Evolutionary conservation across 92 coral and sea anemone species (phyloP).

Genomic region (Epizoanthus ramosus): DNA sequence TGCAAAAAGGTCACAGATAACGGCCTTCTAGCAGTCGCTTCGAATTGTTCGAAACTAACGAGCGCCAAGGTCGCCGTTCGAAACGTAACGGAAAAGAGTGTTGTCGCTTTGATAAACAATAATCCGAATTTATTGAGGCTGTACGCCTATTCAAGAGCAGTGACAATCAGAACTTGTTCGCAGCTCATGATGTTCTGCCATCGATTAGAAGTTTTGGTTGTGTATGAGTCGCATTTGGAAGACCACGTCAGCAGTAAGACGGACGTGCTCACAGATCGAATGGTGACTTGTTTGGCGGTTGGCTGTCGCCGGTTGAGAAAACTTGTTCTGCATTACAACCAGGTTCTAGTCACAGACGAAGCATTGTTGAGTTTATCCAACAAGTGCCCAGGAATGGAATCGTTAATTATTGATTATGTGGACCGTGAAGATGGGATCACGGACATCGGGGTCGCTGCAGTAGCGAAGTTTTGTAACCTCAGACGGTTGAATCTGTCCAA

Average conservation of each 20-base stretch:
- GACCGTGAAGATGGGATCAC: conserved; percentile 85
- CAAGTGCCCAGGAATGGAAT: conserved; percentile 82
- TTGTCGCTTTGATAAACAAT: conserved; percentile 75
- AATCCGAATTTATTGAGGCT: conserved; percentile 72
- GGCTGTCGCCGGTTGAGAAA: conserved; percentile 80
- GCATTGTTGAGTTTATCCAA: conserved; percentile 73
- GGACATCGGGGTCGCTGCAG: conserved; percentile 85
- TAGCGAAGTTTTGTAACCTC: conserved; percentile 83
- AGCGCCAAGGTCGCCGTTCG: conserved; percentile 82
- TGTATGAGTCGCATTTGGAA: conserved; percentile 87
- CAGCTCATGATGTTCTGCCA: conserved; percentile 67
- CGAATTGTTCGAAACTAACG: conserved; percentile 70
- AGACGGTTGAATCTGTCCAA: conserved; percentile 86
- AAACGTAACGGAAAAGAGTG: conserved; percentile 81
- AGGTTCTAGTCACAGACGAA: conserved; percentile 81
- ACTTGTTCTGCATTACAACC: conserved; percentile 83
- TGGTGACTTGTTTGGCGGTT: conserved; percentile 79
- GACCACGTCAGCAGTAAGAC: conserved; percentile 72
- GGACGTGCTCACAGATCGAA: conserved; percentile 77
- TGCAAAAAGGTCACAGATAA: conserved; percentile 80
- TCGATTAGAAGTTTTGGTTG: conserved; percentile 75
- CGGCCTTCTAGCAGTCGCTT: conserved; percentile 79
- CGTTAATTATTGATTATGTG: conserved; percentile 90
- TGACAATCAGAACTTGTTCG: conserved; percentile 77
- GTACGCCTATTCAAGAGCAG: conserved; percentile 88